These are phyloP conservation scores for Penaeus japonicus DNA, from an alignment of 1,140 invertebrate species.

Conservation along the genomic window DNA sequence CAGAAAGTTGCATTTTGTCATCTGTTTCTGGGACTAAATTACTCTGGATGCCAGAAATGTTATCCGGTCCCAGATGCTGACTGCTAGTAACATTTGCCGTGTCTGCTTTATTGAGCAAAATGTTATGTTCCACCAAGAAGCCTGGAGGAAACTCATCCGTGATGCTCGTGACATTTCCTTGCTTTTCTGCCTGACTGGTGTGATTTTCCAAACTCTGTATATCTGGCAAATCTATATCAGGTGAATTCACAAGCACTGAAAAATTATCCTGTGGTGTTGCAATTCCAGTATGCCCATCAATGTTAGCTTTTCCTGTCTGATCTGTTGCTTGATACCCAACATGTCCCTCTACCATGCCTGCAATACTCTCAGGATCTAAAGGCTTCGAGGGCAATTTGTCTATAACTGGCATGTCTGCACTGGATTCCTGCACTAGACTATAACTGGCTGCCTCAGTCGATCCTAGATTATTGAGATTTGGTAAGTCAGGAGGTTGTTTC, in stretches of 20 bases:
- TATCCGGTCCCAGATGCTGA: not conserved
- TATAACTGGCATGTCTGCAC: not conserved
- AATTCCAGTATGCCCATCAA: not conserved
- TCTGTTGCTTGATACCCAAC: not conserved
- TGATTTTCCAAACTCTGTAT: slow-evolving; percentile 9
- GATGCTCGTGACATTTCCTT: not conserved
- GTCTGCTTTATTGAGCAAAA: slow-evolving; percentile 29
- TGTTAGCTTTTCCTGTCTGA: not conserved
- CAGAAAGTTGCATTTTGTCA: slow-evolving; percentile 10
- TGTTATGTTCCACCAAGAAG: slow-evolving; percentile 33
- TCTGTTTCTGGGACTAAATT: not conserved
- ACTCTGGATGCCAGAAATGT: not conserved
- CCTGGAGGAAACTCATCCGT: slow-evolving; percentile 9
- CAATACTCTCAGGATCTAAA: not conserved
- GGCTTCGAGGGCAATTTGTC: not conserved
- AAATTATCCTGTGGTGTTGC: not conserved
- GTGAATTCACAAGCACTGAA: slow-evolving; percentile 25
- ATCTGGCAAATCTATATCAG: slow-evolving; percentile 35
- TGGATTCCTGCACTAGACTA: not conserved
- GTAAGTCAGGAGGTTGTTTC: not conserved
- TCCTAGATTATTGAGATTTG: too few species aligned
- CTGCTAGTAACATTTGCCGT: not conserved
- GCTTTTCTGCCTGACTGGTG: not conserved
- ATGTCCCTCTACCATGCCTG: not conserved
- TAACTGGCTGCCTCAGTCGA: too few species aligned